Evolutionary conservation across 2,797 vertebrate genomes (phyloP).

Genomic region (Hybognathus amarus): DNA sequence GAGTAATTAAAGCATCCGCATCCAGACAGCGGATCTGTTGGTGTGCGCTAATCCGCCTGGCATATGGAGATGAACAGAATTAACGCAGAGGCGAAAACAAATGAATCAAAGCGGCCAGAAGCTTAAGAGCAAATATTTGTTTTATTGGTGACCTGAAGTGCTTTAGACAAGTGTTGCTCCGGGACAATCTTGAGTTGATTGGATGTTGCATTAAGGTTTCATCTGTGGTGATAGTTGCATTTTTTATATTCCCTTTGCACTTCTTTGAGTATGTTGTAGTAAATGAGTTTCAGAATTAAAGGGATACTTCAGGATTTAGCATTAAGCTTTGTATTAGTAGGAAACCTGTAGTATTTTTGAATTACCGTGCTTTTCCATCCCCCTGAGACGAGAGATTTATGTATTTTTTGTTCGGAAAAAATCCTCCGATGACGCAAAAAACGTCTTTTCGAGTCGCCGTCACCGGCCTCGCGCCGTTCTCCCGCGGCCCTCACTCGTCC

Average conservation of each 20-base stretch:
- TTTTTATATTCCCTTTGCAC: background rate
- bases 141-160: constrained; percentile 64
- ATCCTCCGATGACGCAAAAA: too few relatives aligned
- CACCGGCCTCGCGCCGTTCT: too few relatives aligned
- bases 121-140: constrained; percentile 66
- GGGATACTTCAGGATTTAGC: too few relatives aligned
- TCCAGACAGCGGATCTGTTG: constrained; percentile 73
- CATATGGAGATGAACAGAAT: constrained; percentile 83
- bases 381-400: too few relatives aligned
- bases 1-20: constrained; percentile 77
- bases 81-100: constrained; percentile 76
- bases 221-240: background rate
- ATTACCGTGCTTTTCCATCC: too few relatives aligned
- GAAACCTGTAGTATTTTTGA: too few relatives aligned
- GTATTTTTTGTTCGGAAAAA: too few relatives aligned
- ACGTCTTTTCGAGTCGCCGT: too few relatives aligned
- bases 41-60: constrained; percentile 77
- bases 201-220: background rate
- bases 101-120: constrained; percentile 71
- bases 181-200: background rate
- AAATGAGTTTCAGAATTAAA: background rate
- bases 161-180: constrained; percentile 30
- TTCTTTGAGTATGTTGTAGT: background rate
- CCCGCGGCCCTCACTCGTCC: too few relatives aligned
- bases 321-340: too few relatives aligned